Percentiles rank a stretch among this genome's conserved stretches.
phyloP scores from a whole-genome alignment of 2,888 invertebrate genomes.

The Standfussiana lucernea region DNA sequence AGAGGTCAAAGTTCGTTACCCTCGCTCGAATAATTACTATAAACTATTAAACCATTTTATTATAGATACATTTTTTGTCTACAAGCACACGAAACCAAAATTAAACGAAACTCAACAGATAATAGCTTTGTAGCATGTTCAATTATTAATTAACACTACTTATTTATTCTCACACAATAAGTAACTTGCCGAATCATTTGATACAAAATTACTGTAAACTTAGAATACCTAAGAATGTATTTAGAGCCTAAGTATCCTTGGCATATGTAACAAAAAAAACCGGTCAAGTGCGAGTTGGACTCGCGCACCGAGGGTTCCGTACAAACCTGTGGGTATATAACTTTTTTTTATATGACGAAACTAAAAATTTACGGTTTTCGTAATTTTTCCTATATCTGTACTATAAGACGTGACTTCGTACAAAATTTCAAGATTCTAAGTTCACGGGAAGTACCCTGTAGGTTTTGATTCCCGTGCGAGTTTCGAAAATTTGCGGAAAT shows the following conservation, averaged over 20 bases:
- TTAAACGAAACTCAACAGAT: conserved; percentile 23
- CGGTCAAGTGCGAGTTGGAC: too few relatives aligned
- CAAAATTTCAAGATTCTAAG: too few relatives aligned
- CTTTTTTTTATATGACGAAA: too few relatives aligned
- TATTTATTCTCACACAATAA: conserved; percentile 23
- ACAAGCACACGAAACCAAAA: conserved; percentile 23
- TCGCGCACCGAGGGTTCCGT: too few relatives aligned
- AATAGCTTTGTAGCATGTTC: conserved; percentile 38
- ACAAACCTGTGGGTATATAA: too few relatives aligned
- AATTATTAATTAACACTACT: conserved; percentile 28
- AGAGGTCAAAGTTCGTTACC: conserved; percentile 69
- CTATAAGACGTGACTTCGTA: too few relatives aligned
- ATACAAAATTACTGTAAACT: conserved; percentile 1
- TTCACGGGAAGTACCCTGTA: too few relatives aligned
- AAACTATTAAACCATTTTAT: conserved; percentile 33
- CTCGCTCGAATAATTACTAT: conserved; percentile 41
- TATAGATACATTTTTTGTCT: conserved; percentile 32
- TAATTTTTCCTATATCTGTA: too few relatives aligned
- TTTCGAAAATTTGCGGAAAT: too few relatives aligned
- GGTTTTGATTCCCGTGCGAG: too few relatives aligned
- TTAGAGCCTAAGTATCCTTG: not conserved
- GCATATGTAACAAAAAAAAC: too few relatives aligned
- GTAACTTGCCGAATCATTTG: not conserved
- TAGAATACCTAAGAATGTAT: not conserved
- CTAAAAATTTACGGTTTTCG: too few relatives aligned